These are phyloP conservation scores for Lacanobia wlatinum DNA, from an alignment of 2,888 invertebrate genomes.

Conservation along the genomic window DNA sequence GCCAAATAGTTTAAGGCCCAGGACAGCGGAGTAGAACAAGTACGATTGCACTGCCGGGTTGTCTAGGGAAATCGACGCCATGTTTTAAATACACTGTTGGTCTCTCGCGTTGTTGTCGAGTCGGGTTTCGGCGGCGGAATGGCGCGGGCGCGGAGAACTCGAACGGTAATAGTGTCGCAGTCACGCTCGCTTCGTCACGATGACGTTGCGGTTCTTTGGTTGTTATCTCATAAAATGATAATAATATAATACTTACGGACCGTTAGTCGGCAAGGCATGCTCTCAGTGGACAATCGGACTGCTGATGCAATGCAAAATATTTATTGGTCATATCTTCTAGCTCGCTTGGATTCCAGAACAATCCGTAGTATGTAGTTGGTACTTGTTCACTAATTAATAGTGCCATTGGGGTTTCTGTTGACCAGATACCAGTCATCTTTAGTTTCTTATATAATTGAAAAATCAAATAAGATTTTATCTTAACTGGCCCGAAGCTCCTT, in stretches of 20 bases:
- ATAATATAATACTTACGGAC: background rate
- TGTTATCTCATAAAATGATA: constrained; percentile 22
- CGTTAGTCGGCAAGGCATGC: background rate
- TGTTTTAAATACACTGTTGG: constrained; percentile 31
- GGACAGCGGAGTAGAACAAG: constrained; percentile 76
- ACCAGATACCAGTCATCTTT: too few species aligned
- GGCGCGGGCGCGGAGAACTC: constrained; percentile 22
- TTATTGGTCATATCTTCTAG: too few species aligned
- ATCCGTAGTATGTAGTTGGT: too few species aligned
- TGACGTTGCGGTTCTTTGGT: constrained; percentile 26
- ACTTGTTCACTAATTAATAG: too few species aligned
- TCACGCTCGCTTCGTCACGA: constrained; percentile 19
- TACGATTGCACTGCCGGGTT: constrained; percentile 77
- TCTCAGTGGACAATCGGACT: background rate
- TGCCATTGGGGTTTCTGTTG: too few species aligned
- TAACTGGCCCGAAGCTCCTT: too few species aligned
- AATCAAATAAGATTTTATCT: too few species aligned
- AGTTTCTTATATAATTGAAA: too few species aligned
- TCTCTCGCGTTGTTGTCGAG: constrained; percentile 31
- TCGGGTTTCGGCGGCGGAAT: constrained; percentile 47
- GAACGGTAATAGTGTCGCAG: constrained; percentile 15
- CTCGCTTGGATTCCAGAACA: too few species aligned
- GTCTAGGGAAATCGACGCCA: constrained; percentile 69
- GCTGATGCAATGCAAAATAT: background rate
- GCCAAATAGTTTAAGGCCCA: constrained; percentile 76